phyloP scores from a whole-genome alignment of 1,140 invertebrate species.

The Homarus americanus region DNA sequence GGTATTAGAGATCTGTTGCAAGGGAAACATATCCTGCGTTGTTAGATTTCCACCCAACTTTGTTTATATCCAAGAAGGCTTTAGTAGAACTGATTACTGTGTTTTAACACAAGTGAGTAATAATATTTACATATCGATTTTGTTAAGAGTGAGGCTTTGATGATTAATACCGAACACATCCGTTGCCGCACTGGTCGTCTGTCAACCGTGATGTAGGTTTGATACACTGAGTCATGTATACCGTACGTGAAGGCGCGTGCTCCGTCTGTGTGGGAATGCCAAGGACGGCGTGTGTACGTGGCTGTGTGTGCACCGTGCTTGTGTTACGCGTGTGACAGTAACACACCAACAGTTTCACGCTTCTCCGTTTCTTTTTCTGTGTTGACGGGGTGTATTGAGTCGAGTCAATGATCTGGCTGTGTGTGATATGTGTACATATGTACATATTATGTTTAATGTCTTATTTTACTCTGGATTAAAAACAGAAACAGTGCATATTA shows the following conservation, averaged over 20 bases:
- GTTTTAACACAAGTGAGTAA: neutral
- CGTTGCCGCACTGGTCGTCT: neutral
- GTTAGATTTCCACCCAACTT: no score
- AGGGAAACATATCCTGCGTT: no score
- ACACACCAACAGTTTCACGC: no score
- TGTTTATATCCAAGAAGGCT: no score
- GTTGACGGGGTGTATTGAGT: no score
- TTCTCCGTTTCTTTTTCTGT: no score
- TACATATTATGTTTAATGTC: no score
- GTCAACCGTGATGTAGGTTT: neutral
- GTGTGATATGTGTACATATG: no score
- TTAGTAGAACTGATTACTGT: neutral
- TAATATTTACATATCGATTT: neutral
- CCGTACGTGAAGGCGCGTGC: neutral
- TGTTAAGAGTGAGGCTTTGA: neutral
- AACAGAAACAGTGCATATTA: no score
- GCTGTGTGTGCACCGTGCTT: neutral
- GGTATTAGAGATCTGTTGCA: no score
- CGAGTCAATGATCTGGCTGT: no score
- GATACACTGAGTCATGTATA: neutral
- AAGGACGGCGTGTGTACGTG: conserved; percentile 1
- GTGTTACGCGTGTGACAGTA: neutral
- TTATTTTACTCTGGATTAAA: no score
- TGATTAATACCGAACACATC: neutral
- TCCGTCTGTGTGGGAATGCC: conserved; percentile 13